Percentiles rank a stretch among this genome's conserved stretches.
Evolutionary conservation across 2,888 invertebrate genomes (phyloP).

Genomic region (Periphyllus acericola): DNA sequence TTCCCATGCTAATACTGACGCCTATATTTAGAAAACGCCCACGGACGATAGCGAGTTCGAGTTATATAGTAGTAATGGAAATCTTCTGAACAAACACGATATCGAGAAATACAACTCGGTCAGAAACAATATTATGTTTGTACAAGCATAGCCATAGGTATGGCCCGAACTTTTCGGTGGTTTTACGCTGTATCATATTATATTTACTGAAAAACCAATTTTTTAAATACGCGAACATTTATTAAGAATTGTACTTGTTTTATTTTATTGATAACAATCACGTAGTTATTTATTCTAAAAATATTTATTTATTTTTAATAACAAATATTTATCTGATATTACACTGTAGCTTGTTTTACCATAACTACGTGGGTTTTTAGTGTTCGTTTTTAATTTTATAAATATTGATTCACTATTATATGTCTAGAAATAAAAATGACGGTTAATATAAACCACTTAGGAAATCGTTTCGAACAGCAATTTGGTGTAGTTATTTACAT

Average conservation of each 20-base stretch:
- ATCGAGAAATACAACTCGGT: not conserved
- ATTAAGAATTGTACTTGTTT: too few species aligned
- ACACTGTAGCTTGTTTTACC: not conserved
- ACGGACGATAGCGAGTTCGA: too few species aligned
- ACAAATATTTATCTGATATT: not conserved
- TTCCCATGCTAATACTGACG: not conserved
- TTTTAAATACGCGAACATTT: too few species aligned
- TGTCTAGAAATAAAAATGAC: not conserved
- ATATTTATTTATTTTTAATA: not conserved
- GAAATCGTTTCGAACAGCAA: not conserved
- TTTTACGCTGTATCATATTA: not conserved
- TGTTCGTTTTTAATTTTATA: not conserved
- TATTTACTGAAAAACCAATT: not conserved
- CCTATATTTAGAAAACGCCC: constrained; percentile 1
- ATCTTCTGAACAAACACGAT: not conserved
- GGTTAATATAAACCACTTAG: not conserved
- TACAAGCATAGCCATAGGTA: not conserved
- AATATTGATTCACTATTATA: not conserved
- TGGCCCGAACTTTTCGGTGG: not conserved
- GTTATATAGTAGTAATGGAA: not conserved
- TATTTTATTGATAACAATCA: too few species aligned
- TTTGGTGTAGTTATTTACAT: not conserved
- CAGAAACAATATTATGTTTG: not conserved
- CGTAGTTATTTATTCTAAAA: not conserved
- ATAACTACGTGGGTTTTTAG: not conserved